Percentiles rank a stretch among this genome's conserved stretches.
phyloP scores from a whole-genome alignment of 2,888 invertebrate genomes.

The Dione vanillae region DNA sequence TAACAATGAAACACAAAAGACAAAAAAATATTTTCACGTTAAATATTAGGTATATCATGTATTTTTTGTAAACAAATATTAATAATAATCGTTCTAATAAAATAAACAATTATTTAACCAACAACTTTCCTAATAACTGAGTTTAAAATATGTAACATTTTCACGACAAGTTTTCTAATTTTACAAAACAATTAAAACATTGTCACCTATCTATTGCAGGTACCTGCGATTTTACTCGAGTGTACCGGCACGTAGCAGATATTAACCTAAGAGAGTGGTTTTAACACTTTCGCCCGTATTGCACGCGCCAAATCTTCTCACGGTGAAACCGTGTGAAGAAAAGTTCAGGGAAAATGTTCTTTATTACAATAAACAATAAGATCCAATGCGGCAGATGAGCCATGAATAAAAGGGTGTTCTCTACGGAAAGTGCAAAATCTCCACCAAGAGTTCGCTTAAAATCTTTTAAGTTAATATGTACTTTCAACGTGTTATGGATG shows the following conservation, averaged over 20 bases:
- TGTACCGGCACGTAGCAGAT: constrained; percentile 64
- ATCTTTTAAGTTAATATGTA: constrained; percentile 53
- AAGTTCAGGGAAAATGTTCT: constrained; percentile 70
- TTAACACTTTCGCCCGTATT: constrained; percentile 72
- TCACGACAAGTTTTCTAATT: constrained; percentile 54
- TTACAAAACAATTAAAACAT: constrained; percentile 54
- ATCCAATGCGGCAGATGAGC: constrained; percentile 71
- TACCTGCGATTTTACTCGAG: constrained; percentile 61
- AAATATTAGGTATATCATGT: no score
- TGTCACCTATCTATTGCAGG: constrained; percentile 69
- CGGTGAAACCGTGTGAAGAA: constrained; percentile 78
- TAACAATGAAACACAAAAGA: no score
- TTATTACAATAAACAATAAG: constrained; percentile 60
- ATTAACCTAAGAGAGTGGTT: constrained; percentile 65
- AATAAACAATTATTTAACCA: background rate
- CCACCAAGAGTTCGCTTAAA: constrained; percentile 76
- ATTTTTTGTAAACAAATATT: background rate
- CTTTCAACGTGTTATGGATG: constrained; percentile 51
- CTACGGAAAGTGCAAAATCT: constrained; percentile 53
- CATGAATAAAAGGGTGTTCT: constrained; percentile 61
- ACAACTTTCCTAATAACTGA: background rate
- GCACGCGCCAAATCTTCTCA: constrained; percentile 62
- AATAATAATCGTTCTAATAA: background rate
- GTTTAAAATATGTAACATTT: background rate
- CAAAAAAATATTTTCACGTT: no score